Conservation (phyloP, 2,888 invertebrate species). For the Drosophila subquinaria region DNA sequence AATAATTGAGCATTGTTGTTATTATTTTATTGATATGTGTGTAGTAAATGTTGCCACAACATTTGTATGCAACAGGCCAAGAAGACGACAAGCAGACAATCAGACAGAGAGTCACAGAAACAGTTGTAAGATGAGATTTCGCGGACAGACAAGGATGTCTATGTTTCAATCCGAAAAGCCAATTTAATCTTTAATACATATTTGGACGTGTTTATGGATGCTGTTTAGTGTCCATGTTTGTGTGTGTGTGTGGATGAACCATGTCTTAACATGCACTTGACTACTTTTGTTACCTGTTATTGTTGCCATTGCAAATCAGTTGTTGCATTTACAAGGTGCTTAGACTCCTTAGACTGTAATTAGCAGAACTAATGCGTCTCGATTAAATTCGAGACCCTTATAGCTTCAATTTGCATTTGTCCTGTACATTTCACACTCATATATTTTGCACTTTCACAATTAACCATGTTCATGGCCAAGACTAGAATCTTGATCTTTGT, state of each 20-base stretch:
- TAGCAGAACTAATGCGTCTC: not conserved
- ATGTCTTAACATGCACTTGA: conserved; percentile 22
- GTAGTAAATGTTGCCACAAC: conserved; percentile 31
- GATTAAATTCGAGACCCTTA: not conserved
- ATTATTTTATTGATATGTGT: conserved; percentile 43
- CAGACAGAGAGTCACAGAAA: not conserved
- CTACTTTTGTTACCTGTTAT: conserved; percentile 13
- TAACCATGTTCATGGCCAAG: not conserved
- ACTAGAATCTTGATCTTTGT: not conserved
- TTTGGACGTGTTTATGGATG: conserved; percentile 59
- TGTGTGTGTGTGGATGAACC: conserved; percentile 6
- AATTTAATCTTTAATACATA: conserved; percentile 64
- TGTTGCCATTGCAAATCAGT: conserved; percentile 9
- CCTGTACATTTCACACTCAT: not conserved
- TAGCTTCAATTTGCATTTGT: not conserved
- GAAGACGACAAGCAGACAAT: too few species aligned
- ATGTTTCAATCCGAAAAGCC: conserved; percentile 46
- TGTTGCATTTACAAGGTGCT: conserved; percentile 33
- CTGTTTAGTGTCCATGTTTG: conserved; percentile 10
- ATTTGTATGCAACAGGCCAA: conserved; percentile 28
- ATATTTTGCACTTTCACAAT: not conserved
- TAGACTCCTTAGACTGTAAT: conserved; percentile 22
- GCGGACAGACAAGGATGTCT: not conserved
- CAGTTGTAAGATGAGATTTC: not conserved
- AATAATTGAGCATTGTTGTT: conserved; percentile 44